Percentiles rank a stretch among this genome's conserved stretches.
Evolutionary conservation across 2,888 invertebrate species (phyloP).

Genomic region (Aspidiotus rigidus): DNA sequence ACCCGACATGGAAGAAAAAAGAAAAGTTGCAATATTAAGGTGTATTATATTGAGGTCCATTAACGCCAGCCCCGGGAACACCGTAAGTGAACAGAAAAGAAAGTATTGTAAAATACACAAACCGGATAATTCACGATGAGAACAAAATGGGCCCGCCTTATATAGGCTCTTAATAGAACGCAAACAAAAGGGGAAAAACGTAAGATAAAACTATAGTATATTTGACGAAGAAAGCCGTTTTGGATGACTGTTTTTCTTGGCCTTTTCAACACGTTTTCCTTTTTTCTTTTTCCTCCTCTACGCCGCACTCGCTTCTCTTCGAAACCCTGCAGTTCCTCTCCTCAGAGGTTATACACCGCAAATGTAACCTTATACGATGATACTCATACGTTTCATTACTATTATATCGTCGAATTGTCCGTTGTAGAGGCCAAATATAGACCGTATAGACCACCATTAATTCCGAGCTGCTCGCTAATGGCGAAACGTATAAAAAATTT

Average conservation of each 20-base stretch:
- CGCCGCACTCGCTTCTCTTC: neutral
- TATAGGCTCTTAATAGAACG: constrained; percentile 29
- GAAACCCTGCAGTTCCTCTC: neutral
- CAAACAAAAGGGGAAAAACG: constrained; percentile 30
- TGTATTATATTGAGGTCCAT: constrained; percentile 33
- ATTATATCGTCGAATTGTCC: neutral
- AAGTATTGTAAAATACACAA: constrained; percentile 32
- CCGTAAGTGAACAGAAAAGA: constrained; percentile 15
- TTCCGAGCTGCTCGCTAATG: neutral
- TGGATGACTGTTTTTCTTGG: constrained; percentile 27
- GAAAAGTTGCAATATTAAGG: constrained; percentile 27
- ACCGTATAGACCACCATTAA: neutral
- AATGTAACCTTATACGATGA: constrained; percentile 2
- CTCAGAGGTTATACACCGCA: neutral
- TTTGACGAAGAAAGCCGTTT: constrained; percentile 30
- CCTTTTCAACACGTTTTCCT: neutral
- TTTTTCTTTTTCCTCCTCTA: neutral
- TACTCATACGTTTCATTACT: neutral
- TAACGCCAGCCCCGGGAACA: constrained; percentile 29
- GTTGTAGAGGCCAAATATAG: neutral
- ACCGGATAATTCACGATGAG: constrained; percentile 33
- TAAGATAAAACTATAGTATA: constrained; percentile 33
- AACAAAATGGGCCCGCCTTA: constrained; percentile 26
- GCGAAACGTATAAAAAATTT: neutral
- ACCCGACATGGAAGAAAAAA: constrained; percentile 13